These are phyloP conservation scores for Chironomus tentans DNA, from an alignment of 2,888 invertebrate genomes.

Conservation along the genomic window DNA sequence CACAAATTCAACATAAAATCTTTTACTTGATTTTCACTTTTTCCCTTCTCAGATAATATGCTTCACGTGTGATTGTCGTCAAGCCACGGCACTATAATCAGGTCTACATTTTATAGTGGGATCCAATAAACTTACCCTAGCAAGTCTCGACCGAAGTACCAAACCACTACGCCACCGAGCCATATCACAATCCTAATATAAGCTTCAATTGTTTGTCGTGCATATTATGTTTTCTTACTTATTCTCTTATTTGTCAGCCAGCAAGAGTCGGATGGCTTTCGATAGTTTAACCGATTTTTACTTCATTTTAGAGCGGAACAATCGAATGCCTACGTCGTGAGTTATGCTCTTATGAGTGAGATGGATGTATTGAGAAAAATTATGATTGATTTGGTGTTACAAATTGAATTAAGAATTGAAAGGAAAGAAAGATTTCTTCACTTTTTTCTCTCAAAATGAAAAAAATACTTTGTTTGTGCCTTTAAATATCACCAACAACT, in stretches of 20 bases:
- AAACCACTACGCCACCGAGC: too few species aligned
- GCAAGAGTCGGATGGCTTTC: background rate
- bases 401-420: background rate
- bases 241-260: background rate
- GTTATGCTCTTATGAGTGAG: background rate
- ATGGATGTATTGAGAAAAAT: background rate
- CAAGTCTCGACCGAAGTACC: too few species aligned
- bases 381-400: conserved; percentile 10
- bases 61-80: too few species aligned
- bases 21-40: background rate
- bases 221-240: too few species aligned
- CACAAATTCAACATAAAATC: too few species aligned
- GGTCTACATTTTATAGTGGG: too few species aligned
- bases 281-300: background rate
- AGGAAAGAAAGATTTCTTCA: background rate
- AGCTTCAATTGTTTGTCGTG: too few species aligned
- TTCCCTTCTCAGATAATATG: too few species aligned
- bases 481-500: background rate
- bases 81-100: too few species aligned
- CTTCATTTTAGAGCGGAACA: background rate
- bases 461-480: background rate
- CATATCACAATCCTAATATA: too few species aligned
- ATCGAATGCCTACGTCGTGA: background rate
- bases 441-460: background rate
- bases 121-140: too few species aligned